A percentile compares a stretch with the other conserved stretches of the same genome.
These are phyloP conservation scores for Andrena cerasifolii DNA, from an alignment of 1,140 invertebrate species.

Conservation along the genomic window DNA sequence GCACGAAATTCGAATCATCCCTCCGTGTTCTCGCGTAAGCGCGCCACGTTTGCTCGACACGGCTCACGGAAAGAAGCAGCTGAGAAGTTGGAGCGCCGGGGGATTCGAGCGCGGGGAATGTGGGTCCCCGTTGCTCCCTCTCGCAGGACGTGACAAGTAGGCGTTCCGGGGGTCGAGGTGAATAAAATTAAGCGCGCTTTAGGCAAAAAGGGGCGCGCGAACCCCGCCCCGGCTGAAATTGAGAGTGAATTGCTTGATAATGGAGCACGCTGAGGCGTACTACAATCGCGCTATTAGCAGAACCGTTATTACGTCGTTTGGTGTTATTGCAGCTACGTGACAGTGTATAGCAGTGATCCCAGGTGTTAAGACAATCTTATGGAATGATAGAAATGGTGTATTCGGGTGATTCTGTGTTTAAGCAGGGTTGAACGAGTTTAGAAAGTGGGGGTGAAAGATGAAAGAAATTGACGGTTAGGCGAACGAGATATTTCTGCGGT, in stretches of 20 bases:
- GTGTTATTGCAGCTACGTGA: conserved; percentile 23
- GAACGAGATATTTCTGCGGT: too few species aligned
- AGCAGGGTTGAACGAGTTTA: not conserved
- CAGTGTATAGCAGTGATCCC: not conserved
- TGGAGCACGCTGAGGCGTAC: not conserved
- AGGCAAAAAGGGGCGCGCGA: not conserved
- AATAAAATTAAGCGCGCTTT: conserved; percentile 33
- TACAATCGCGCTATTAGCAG: not conserved
- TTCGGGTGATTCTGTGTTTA: not conserved
- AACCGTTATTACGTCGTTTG: not conserved
- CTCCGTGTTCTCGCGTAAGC: not conserved
- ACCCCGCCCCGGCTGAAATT: not conserved
- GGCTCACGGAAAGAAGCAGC: not conserved
- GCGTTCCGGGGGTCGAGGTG: conserved; percentile 20
- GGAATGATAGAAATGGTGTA: not conserved
- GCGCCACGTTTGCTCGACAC: not conserved
- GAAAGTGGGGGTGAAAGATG: too few species aligned
- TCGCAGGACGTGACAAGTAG: conserved; percentile 30
- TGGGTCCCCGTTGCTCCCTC: not conserved
- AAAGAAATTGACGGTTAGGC: too few species aligned
- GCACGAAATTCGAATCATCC: not conserved
- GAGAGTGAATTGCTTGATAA: not conserved
- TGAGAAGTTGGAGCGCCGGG: conserved; percentile 1
- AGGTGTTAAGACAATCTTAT: not conserved
- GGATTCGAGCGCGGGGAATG: conserved; percentile 14